phyloP scores from a whole-genome alignment of 2,113 vertebrate genomes.

The Antechinus flavipes region DNA sequence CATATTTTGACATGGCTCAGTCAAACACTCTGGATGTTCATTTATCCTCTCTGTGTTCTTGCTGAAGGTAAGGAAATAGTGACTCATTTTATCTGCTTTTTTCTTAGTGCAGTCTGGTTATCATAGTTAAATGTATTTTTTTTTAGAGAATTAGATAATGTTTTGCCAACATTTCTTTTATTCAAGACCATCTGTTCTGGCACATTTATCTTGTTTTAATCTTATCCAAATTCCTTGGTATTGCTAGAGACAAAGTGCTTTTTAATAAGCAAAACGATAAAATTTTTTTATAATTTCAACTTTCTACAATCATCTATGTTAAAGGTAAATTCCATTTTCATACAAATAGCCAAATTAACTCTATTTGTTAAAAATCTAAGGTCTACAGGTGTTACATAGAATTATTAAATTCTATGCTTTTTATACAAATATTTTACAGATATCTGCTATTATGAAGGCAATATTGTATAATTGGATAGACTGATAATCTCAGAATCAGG shows the following conservation, averaged over 20 bases:
- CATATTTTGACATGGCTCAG: slow-evolving; percentile 88
- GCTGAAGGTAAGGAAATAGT: slow-evolving; percentile 89
- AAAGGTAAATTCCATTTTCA: slow-evolving; percentile 1
- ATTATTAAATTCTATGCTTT: background rate
- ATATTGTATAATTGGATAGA: background rate
- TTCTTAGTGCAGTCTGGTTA: slow-evolving; percentile 23
- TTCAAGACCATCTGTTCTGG: slow-evolving; percentile 4
- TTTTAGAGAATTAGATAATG: slow-evolving; percentile 45
- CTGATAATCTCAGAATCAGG: background rate
- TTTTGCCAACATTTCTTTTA: slow-evolving; percentile 21
- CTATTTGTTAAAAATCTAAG: background rate
- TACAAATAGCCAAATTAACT: slow-evolving; percentile 1
- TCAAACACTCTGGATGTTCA: slow-evolving; percentile 90
- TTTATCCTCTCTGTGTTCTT: slow-evolving; percentile 90
- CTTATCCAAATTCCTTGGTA: slow-evolving; percentile 11
- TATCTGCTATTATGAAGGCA: background rate
- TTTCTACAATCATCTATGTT: background rate
- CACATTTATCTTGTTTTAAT: slow-evolving; percentile 9
- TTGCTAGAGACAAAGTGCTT: slow-evolving; percentile 25
- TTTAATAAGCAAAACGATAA: slow-evolving; percentile 12
- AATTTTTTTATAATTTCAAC: background rate
- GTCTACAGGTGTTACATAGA: background rate
- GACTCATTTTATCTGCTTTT: slow-evolving; percentile 18
- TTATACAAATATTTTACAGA: background rate
- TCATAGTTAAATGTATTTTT: background rate